phyloP scores from a whole-genome alignment of 2,113 vertebrate genomes.

The Protomyctophum bolini region DNA sequence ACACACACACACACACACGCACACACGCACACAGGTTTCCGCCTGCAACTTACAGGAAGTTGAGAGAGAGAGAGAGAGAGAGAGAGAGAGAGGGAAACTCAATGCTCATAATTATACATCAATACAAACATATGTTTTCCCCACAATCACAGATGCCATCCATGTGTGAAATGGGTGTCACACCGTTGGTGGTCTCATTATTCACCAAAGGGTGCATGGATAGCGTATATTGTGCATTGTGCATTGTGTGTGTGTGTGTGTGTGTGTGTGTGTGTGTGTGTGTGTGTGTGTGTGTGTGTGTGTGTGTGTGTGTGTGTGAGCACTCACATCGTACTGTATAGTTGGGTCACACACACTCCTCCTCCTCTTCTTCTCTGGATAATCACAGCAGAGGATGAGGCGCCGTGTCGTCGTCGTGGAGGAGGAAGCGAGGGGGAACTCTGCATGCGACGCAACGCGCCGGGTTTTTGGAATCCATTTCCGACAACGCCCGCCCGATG shows the following conservation, averaged over 20 bases:
- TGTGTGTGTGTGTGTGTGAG: not conserved
- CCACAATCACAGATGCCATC: slow-evolving; percentile 75
- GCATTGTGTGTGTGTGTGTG: too few species aligned
- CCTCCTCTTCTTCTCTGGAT: slow-evolving; percentile 21
- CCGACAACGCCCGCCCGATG: not conserved
- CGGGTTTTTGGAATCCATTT: slow-evolving; percentile 25
- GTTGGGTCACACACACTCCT: slow-evolving; percentile 40
- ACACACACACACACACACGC: slow-evolving; percentile 1
- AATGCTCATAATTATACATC: slow-evolving; percentile 78
- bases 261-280: too few species aligned
- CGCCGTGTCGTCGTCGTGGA: too few species aligned
- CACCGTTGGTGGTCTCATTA: slow-evolving; percentile 70
- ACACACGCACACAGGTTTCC: slow-evolving; percentile 36
- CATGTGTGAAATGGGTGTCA: slow-evolving; percentile 83
- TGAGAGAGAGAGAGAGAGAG: too few species aligned
- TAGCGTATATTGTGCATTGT: too few species aligned
- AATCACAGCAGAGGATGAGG: slow-evolving; percentile 7
- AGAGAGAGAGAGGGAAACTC: too few species aligned
- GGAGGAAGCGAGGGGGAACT: too few species aligned
- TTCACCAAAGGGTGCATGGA: slow-evolving; percentile 35
- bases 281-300: too few species aligned
- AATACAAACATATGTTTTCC: slow-evolving; percentile 78
- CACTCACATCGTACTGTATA: slow-evolving; percentile 48
- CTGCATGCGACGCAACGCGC: slow-evolving; percentile 22
- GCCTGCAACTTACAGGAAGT: slow-evolving; percentile 67